A percentile compares a stretch with the other conserved stretches of the same genome.
Conservation (phyloP, 1,140 invertebrate species). For the Anastatus disparis region DNA sequence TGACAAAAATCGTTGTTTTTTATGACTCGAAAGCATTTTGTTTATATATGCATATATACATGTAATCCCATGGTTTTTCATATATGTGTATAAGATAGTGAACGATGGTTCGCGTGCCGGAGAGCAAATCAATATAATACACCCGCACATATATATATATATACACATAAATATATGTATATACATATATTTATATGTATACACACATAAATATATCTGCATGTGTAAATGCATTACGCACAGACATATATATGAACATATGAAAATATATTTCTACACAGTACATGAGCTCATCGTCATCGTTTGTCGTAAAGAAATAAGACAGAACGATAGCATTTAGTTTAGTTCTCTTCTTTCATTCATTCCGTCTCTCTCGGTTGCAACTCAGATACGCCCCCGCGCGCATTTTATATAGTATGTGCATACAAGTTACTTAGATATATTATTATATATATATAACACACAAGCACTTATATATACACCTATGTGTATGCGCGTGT, state of each 20-base stretch:
- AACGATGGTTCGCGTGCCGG: conserved; percentile 13
- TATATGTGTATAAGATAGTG: too few relatives aligned
- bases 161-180: neutral
- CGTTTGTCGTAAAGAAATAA: too few relatives aligned
- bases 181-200: neutral
- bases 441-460: too few relatives aligned
- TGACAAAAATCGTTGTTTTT: too few relatives aligned
- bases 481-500: neutral
- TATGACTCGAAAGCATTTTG: too few relatives aligned
- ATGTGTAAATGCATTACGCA: too few relatives aligned
- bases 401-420: neutral
- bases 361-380: neutral
- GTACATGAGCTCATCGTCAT: too few relatives aligned
- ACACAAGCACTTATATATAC: neutral
- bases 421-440: neutral
- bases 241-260: too few relatives aligned
- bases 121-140: conserved; percentile 40
- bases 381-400: conserved; percentile 1
- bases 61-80: too few relatives aligned
- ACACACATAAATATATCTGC: too few relatives aligned
- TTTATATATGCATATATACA: too few relatives aligned
- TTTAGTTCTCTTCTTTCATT: neutral
- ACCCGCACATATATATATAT: neutral
- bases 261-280: too few relatives aligned
- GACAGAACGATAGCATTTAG: neutral